phyloP scores from a whole-genome alignment of 2,888 invertebrate species.

The Caenorhabditis sulstoni region DNA sequence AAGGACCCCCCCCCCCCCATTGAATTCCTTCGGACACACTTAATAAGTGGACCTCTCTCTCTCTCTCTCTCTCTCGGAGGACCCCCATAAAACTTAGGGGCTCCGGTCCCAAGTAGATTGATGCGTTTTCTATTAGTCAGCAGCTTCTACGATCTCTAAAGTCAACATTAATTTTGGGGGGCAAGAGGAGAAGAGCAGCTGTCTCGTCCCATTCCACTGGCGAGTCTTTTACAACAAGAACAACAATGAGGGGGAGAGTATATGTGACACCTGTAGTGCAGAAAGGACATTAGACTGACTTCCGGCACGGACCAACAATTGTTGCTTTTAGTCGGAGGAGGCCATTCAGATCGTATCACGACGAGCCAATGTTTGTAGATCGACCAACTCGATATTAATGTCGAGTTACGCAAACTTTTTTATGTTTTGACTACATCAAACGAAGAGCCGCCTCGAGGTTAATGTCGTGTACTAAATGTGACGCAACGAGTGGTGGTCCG shows the following conservation, averaged over 20 bases:
- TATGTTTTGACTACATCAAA: neutral
- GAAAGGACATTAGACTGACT: neutral
- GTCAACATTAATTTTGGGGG: slow-evolving; percentile 8
- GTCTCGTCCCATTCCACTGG: neutral
- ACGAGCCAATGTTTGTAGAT: too few relatives aligned
- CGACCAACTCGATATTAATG: too few relatives aligned
- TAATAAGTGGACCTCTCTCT: slow-evolving; percentile 28
- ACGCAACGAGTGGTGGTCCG: too few relatives aligned
- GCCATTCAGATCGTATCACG: neutral
- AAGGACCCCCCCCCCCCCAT: neutral
- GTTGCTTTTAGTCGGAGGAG: neutral
- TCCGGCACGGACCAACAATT: neutral
- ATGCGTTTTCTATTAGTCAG: slow-evolving; percentile 1
- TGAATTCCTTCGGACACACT: neutral
- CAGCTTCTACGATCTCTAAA: neutral
- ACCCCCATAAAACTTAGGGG: slow-evolving; percentile 22
- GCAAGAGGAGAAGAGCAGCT: neutral
- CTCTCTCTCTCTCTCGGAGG: too few relatives aligned
- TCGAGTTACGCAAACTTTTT: neutral
- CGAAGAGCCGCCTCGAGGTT: neutral
- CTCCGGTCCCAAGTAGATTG: neutral
- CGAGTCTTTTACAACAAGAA: slow-evolving; percentile 3
- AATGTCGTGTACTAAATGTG: slow-evolving; percentile 13
- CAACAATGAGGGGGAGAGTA: neutral
- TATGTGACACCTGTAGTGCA: slow-evolving; percentile 5